Evolutionary conservation across 2,797 vertebrate species (phyloP).

Genomic region (Danio albolineatus): DNA sequence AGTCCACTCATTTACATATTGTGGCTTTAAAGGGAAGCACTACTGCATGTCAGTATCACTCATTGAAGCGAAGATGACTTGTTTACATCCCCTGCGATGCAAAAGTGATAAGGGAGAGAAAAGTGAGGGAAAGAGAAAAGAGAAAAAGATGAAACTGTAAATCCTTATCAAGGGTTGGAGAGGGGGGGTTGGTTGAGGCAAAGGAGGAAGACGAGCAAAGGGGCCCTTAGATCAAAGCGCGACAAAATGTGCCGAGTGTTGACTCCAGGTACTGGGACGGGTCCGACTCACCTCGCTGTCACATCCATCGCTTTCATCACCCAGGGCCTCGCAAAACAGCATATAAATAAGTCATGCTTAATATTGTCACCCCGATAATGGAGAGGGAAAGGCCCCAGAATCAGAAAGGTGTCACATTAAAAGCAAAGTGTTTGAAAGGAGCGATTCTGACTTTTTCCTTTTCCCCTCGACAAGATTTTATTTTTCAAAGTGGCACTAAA

Average conservation of each 20-base stretch:
- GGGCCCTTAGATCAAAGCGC: slow-evolving; percentile 57
- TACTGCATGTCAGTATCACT: slow-evolving; percentile 41
- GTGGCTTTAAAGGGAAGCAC: slow-evolving; percentile 34
- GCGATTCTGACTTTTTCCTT: slow-evolving; percentile 47
- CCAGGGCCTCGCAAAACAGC: slow-evolving; percentile 60
- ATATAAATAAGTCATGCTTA: slow-evolving; percentile 80
- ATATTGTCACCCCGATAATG: slow-evolving; percentile 70
- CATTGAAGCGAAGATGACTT: slow-evolving; percentile 45
- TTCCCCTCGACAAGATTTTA: slow-evolving; percentile 75
- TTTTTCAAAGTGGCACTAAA: slow-evolving; percentile 81
- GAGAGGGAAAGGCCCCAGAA: slow-evolving; percentile 51
- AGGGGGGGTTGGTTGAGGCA: slow-evolving; percentile 6
- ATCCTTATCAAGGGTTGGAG: slow-evolving; percentile 49
- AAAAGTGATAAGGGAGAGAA: slow-evolving; percentile 31
- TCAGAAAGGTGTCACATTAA: slow-evolving; percentile 50
- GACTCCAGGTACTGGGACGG: slow-evolving; percentile 54
- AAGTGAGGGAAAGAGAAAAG: slow-evolving; percentile 39
- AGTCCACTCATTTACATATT: slow-evolving; percentile 40
- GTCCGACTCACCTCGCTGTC: slow-evolving; percentile 63
- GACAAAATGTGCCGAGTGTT: slow-evolving; percentile 61
- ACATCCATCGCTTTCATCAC: slow-evolving; percentile 60
- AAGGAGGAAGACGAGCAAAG: slow-evolving; percentile 35
- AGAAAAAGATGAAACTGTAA: slow-evolving; percentile 53
- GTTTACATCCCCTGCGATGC: slow-evolving; percentile 48
- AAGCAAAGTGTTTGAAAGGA: slow-evolving; percentile 56